A percentile compares a stretch with the other conserved stretches of the same genome.
Evolutionary conservation across 1,140 invertebrate genomes (phyloP).

Genomic region (Cyclina sinensis): DNA sequence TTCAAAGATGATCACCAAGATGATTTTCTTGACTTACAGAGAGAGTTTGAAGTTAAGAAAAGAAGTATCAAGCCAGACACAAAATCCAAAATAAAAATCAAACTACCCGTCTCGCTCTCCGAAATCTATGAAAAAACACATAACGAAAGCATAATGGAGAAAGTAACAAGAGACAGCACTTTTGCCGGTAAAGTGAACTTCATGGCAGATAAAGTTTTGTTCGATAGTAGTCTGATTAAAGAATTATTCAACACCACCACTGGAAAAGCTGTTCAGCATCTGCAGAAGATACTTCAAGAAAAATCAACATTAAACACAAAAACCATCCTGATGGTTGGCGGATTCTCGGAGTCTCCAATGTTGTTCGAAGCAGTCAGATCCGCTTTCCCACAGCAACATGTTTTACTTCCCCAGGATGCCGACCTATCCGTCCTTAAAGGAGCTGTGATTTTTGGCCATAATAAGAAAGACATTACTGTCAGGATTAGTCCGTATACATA

Average conservation of each 20-base stretch:
- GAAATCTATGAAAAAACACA: not conserved
- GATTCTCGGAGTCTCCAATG: slow-evolving; percentile 56
- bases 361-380: slow-evolving; percentile 23
- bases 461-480: not conserved
- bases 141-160: not conserved
- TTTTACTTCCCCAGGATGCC: slow-evolving; percentile 47
- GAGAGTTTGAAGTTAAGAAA: slow-evolving; percentile 45
- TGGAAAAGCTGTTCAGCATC: slow-evolving; percentile 15
- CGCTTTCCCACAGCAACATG: slow-evolving; percentile 21
- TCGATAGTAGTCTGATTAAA: not conserved
- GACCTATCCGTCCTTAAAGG: slow-evolving; percentile 62
- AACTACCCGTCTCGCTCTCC: not conserved
- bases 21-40: not conserved
- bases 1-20: not conserved
- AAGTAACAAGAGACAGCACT: slow-evolving; percentile 28
- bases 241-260: slow-evolving; percentile 16
- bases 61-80: not conserved
- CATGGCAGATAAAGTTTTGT: slow-evolving; percentile 28
- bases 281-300: not conserved
- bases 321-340: slow-evolving; percentile 55
- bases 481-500: slow-evolving; percentile 28
- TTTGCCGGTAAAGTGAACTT: too few species aligned
- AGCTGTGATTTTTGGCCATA: slow-evolving; percentile 59
- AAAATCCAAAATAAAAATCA: not conserved
- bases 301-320: not conserved